Percentiles rank a stretch among this genome's conserved stretches.
Evolutionary conservation across 2,113 vertebrate genomes (phyloP).

Genomic region (Mormoops blainvillei): DNA sequence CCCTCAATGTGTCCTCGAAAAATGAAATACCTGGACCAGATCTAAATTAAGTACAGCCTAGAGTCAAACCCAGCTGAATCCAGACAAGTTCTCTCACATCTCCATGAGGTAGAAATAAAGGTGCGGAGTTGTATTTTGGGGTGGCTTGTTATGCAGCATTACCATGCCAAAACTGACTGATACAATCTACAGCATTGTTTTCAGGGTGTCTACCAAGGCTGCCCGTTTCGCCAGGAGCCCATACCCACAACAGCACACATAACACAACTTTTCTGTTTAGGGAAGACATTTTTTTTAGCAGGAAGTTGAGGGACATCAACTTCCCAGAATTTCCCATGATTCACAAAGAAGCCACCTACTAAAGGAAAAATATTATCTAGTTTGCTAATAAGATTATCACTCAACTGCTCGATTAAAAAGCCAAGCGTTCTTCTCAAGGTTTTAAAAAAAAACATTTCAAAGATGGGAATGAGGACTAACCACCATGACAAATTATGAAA

Average conservation of each 20-base stretch:
- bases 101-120: neutral
- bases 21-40: neutral
- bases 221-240: neutral
- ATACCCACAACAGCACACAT: neutral
- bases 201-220: neutral
- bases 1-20: neutral
- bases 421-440: constrained; percentile 32
- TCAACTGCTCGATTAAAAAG: constrained; percentile 57
- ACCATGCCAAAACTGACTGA: neutral
- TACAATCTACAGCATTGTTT: neutral
- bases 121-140: neutral
- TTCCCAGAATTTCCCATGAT: neutral
- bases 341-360: neutral
- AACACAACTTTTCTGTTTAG: neutral
- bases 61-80: neutral
- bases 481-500: constrained; percentile 39
- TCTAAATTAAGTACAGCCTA: neutral
- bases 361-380: constrained; percentile 41
- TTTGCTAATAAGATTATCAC: constrained; percentile 56
- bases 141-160: neutral
- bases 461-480: constrained; percentile 36
- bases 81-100: neutral
- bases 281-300: neutral
- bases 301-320: neutral
- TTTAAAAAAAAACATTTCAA: constrained; percentile 55